Percentiles rank a stretch among this genome's conserved stretches.
These are phyloP conservation scores for Chironomus striatipennis DNA, from an alignment of 1,140 invertebrate genomes.

Conservation along the genomic window DNA sequence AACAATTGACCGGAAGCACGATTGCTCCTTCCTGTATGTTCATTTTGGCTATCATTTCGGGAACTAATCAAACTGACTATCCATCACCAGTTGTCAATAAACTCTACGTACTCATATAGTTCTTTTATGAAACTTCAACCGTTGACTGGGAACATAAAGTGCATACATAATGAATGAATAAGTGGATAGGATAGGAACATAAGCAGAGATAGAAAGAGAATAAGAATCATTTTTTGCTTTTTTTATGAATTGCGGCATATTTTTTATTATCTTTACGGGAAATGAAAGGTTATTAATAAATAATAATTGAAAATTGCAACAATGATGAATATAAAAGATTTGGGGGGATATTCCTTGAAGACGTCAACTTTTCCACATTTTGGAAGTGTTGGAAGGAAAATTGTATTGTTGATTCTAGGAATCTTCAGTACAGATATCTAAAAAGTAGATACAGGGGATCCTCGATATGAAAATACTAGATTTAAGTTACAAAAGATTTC, in stretches of 20 bases:
- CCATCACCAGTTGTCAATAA: not conserved
- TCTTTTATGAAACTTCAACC: not conserved
- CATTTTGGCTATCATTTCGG: not conserved
- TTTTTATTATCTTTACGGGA: conserved; percentile 13
- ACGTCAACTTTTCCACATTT: too few species aligned
- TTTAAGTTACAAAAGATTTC: too few species aligned
- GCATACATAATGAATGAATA: conserved; percentile 19
- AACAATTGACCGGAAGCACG: conserved; percentile 11
- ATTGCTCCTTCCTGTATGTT: not conserved
- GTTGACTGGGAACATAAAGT: not conserved
- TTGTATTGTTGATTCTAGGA: too few species aligned
- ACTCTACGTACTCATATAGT: not conserved
- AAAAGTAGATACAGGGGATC: too few species aligned
- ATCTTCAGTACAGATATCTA: too few species aligned
- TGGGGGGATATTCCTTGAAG: too few species aligned
- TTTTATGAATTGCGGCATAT: conserved; percentile 7
- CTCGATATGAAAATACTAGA: too few species aligned
- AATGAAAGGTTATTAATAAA: conserved; percentile 2
- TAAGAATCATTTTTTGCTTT: not conserved
- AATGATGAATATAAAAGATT: not conserved
- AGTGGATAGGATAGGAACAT: conserved; percentile 4
- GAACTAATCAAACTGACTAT: not conserved
- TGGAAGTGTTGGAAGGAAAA: too few species aligned
- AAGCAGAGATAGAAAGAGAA: too few species aligned
- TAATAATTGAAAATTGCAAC: conserved; percentile 14